Evolutionary conservation across 1,140 invertebrate species (phyloP).

Genomic region (Pissodes strobi): DNA sequence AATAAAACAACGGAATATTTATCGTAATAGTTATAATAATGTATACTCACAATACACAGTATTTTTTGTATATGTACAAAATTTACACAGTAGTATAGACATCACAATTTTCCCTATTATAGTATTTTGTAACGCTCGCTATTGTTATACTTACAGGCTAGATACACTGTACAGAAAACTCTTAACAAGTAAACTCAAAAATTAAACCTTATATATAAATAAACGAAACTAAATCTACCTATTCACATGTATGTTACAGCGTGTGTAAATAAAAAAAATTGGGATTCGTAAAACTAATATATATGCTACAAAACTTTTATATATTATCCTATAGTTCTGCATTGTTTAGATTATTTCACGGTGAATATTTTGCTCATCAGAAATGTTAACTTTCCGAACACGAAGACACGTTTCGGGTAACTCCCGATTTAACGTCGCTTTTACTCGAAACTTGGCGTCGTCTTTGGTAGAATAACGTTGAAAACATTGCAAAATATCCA

Average conservation of each 20-base stretch:
- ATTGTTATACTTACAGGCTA: conserved; percentile 53
- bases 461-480: too few species aligned
- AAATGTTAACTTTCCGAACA: too few species aligned
- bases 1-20: too few species aligned
- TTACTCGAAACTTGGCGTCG: too few species aligned
- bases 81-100: conserved; percentile 59
- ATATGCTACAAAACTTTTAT: conserved; percentile 46
- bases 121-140: conserved; percentile 54
- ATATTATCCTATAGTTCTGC: conserved; percentile 13
- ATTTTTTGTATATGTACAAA: conserved; percentile 57
- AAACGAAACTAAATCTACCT: conserved; percentile 51
- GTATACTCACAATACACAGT: conserved; percentile 58
- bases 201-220: conserved; percentile 46
- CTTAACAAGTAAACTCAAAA: conserved; percentile 51
- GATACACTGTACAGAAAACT: conserved; percentile 56
- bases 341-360: conserved; percentile 7
- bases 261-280: conserved; percentile 50
- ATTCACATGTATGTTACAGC: conserved; percentile 55
- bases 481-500: not conserved
- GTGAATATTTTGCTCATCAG: not conserved
- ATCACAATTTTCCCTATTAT: conserved; percentile 58
- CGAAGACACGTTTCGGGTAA: too few species aligned
- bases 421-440: too few species aligned
- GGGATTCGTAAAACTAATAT: conserved; percentile 50
- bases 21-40: conserved; percentile 58